phyloP scores from a whole-genome alignment of 35 echinoderm and acorn worm genomes.

The Nesometra sesokonis region DNA sequence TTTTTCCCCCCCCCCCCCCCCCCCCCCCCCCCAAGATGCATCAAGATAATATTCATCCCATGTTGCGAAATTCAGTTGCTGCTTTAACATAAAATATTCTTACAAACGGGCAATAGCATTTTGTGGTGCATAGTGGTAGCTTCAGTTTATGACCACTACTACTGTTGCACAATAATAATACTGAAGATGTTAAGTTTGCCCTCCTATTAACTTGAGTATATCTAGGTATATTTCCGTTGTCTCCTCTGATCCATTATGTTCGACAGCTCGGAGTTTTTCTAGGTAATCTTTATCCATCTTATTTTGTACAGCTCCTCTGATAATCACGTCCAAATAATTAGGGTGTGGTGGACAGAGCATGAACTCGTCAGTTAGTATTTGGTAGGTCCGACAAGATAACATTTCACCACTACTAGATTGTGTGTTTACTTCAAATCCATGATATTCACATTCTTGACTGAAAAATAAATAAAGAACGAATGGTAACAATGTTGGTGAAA shows the following conservation, averaged over 20 bases:
- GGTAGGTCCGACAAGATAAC: conserved; percentile 10
- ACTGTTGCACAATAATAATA: not conserved
- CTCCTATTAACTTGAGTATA: not conserved
- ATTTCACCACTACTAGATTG: not conserved
- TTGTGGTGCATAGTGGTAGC: not conserved
- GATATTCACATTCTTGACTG: not conserved
- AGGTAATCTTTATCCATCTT: not conserved
- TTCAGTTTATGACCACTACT: not conserved
- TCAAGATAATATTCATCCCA: too few relatives aligned
- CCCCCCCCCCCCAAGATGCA: too few relatives aligned
- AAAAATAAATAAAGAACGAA: not conserved
- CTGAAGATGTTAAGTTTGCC: not conserved
- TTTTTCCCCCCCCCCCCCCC: too few relatives aligned
- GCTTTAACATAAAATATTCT: too few relatives aligned
- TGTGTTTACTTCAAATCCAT: not conserved
- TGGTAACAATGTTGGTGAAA: not conserved
- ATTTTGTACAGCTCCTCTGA: conserved; percentile 9
- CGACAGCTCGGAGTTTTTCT: not conserved
- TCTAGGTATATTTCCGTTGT: not conserved
- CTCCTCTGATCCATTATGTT: conserved; percentile 4
- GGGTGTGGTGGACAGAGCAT: conserved; percentile 5
- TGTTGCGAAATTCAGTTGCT: too few relatives aligned
- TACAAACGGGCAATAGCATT: not conserved
- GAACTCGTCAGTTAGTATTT: not conserved
- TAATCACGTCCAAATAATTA: conserved; percentile 9